phyloP scores from a whole-genome alignment of 2,113 vertebrate species.

The Neodon shergylaensis region DNA sequence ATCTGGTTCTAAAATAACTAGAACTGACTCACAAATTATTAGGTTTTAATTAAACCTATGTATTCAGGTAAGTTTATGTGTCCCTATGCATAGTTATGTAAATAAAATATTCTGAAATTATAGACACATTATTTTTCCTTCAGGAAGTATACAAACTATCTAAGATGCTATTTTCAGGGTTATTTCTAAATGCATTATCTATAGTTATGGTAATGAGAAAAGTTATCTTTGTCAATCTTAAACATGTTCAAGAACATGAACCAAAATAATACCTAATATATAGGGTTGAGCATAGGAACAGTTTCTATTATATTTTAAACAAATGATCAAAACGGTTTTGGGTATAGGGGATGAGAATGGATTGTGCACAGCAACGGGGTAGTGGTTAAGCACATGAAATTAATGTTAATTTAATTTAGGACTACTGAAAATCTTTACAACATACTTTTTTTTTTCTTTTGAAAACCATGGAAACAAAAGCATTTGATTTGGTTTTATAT shows the following conservation, averaged over 20 bases:
- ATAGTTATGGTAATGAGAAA: neutral
- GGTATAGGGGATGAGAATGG: neutral
- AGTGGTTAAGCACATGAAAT: neutral
- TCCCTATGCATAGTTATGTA: neutral
- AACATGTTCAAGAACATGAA: neutral
- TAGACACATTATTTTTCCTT: neutral
- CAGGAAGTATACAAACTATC: neutral
- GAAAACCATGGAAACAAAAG: constrained; percentile 70
- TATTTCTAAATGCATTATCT: neutral
- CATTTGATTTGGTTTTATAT: constrained; percentile 56
- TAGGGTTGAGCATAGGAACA: neutral
- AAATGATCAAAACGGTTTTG: neutral
- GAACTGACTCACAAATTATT: neutral
- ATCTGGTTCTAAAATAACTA: neutral
- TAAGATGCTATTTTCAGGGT: neutral
- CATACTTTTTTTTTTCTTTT: neutral
- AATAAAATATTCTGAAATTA: neutral
- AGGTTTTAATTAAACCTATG: neutral
- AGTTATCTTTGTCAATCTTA: neutral
- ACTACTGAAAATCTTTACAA: constrained; percentile 34
- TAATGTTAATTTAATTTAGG: constrained; percentile 4
- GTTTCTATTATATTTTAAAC: neutral
- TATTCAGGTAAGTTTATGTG: neutral
- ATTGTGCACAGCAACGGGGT: neutral
- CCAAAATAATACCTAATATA: neutral